Evolutionary conservation across 92 coral and sea anemone genomes (phyloP).

Genomic region (Palythoa heliodiscus): DNA sequence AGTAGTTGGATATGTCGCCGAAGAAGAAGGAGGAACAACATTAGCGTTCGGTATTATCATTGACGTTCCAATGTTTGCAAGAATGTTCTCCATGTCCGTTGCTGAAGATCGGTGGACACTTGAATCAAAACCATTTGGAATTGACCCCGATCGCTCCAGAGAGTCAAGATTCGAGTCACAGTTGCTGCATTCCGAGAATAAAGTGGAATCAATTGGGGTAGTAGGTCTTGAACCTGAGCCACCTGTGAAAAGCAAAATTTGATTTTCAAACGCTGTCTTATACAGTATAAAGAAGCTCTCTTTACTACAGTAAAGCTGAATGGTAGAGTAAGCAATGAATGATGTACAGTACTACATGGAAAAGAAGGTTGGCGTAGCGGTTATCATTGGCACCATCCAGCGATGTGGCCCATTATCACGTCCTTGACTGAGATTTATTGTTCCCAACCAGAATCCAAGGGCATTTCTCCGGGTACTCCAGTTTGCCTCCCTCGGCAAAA

Average conservation of each 20-base stretch:
- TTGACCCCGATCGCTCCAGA: slow-evolving; percentile 47
- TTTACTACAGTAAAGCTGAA: no score
- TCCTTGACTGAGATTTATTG: no score
- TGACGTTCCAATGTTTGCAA: slow-evolving; percentile 72
- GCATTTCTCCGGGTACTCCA: no score
- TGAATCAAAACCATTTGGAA: slow-evolving; percentile 75
- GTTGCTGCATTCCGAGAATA: slow-evolving; percentile 61
- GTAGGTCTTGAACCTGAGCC: slow-evolving; percentile 77
- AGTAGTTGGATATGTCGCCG: slow-evolving; percentile 47
- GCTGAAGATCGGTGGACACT: slow-evolving; percentile 59
- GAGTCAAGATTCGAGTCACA: slow-evolving; percentile 59
- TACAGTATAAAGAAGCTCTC: no score
- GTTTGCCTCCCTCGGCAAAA: no score
- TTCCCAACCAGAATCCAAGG: no score
- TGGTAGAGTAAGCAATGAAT: no score
- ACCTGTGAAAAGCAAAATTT: slow-evolving; percentile 27
- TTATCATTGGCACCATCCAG: no score
- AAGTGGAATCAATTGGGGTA: slow-evolving; percentile 68
- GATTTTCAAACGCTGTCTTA: background rate
- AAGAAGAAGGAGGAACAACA: slow-evolving; percentile 27
- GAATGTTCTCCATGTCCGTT: slow-evolving; percentile 67
- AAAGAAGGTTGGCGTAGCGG: no score
- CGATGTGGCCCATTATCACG: no score
- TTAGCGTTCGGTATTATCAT: slow-evolving; percentile 48
- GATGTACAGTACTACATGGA: no score